Percentiles rank a stretch among this genome's conserved stretches.
phyloP scores from a whole-genome alignment of 30 jellyfish, hydroid and myxozoan genomes.

The Turritopsis rubra region DNA sequence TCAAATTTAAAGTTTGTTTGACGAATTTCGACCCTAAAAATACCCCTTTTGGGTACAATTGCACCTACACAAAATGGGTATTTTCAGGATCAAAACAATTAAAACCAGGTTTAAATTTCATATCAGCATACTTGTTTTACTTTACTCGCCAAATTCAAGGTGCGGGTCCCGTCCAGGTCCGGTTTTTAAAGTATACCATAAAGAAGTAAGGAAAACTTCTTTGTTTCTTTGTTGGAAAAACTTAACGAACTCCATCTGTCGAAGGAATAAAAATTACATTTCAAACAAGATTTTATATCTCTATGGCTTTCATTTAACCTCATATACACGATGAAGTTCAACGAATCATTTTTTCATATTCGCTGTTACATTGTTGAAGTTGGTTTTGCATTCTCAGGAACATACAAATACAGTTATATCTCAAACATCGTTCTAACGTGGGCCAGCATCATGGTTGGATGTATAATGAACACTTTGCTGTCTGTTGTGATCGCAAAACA shows the following conservation, averaged over 20 bases:
- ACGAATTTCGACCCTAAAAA: no score
- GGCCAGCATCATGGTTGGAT: background rate
- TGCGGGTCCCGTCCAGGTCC: no score
- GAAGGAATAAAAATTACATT: background rate
- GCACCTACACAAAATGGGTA: no score
- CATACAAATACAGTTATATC: background rate
- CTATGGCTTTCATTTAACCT: background rate
- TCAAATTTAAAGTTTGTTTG: no score
- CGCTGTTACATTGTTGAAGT: background rate
- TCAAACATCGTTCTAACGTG: background rate
- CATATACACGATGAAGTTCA: background rate
- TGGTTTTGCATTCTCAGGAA: background rate
- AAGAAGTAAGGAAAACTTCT: no score
- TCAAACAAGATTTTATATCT: background rate
- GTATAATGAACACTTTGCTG: background rate
- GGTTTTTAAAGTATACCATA: no score
- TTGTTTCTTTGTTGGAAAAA: no score
- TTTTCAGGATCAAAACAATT: no score
- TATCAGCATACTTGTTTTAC: no score
- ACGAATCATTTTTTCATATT: background rate
- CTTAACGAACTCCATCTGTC: background rate
- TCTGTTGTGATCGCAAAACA: background rate
- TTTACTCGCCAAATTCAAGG: no score
- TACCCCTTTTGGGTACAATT: no score
- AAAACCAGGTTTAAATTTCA: no score